These are phyloP conservation scores for Sebastes goodei DNA, from an alignment of 2,797 vertebrate genomes.

Conservation along the genomic window DNA sequence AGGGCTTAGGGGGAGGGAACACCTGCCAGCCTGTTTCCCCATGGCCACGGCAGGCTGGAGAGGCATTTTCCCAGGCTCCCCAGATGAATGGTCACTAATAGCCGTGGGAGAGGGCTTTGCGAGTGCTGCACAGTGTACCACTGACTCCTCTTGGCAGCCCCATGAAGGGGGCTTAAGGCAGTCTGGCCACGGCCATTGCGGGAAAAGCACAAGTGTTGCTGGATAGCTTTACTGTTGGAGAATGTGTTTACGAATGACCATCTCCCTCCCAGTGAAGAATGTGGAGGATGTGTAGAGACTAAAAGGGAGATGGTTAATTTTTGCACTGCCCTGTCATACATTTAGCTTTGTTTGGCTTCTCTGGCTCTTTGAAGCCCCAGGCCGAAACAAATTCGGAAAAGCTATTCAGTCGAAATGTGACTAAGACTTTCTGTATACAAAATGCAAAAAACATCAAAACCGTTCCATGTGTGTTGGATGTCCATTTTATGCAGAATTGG, in stretches of 20 bases:
- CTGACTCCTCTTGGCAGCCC: constrained; percentile 87
- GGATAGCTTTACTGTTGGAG: constrained; percentile 83
- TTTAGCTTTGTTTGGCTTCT: constrained; percentile 38
- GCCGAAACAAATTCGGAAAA: background rate
- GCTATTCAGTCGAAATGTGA: background rate
- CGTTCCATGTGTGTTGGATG: background rate
- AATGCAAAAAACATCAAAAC: background rate
- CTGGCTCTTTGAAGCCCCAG: constrained; percentile 11
- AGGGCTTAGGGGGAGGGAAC: constrained; percentile 81
- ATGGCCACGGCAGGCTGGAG: constrained; percentile 82
- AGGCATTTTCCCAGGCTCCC: constrained; percentile 93
- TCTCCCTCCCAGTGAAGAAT: constrained; percentile 75
- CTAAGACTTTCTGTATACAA: background rate
- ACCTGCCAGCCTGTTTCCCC: constrained; percentile 87
- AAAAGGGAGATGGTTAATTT: constrained; percentile 37
- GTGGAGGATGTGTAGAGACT: constrained; percentile 54
- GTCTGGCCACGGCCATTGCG: constrained; percentile 79
- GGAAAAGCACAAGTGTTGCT: constrained; percentile 84
- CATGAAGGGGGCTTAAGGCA: constrained; percentile 82
- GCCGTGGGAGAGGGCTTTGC: constrained; percentile 90
- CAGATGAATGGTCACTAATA: constrained; percentile 86
- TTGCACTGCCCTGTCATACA: constrained; percentile 17
- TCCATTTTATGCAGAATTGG: background rate
- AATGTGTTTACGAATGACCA: constrained; percentile 79
- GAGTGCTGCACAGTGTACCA: constrained; percentile 78